A percentile compares a stretch with the other conserved stretches of the same genome.
These are phyloP conservation scores for Lagopus leucura DNA, from an alignment of 2,113 vertebrate genomes.

Conservation along the genomic window DNA sequence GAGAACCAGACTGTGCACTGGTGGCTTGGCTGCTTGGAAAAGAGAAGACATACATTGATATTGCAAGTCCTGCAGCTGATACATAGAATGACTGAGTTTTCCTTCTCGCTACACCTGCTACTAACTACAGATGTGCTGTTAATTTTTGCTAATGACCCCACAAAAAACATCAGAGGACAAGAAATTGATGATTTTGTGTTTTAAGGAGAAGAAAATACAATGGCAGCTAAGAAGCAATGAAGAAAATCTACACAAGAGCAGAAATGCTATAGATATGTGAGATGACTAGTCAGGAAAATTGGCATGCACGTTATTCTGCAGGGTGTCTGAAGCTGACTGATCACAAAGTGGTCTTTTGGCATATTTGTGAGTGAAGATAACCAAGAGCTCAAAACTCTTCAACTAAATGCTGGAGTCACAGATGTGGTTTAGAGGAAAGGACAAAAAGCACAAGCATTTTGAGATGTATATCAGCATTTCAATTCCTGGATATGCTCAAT, in stretches of 20 bases:
- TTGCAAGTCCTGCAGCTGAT: background rate
- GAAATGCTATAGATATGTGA: background rate
- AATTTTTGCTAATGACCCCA: background rate
- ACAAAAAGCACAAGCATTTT: background rate
- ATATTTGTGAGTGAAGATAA: background rate
- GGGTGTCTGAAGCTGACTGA: background rate
- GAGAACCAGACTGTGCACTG: background rate
- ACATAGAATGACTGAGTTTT: background rate
- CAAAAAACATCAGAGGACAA: background rate
- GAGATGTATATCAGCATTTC: background rate
- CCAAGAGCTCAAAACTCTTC: background rate
- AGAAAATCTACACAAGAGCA: background rate
- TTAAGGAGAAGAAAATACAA: background rate
- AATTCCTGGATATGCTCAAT: background rate
- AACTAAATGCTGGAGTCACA: background rate
- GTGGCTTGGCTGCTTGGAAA: background rate
- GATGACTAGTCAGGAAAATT: background rate
- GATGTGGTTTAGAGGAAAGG: background rate
- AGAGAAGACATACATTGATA: accelerated
- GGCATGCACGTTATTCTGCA: background rate
- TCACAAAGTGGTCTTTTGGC: background rate
- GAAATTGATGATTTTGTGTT: background rate
- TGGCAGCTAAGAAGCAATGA: background rate
- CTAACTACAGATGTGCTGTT: background rate
- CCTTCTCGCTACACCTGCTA: background rate